Evolutionary conservation across 2,797 vertebrate species (phyloP), one percentile per base, ranked within the genome.

Genomic region (Clamator glandarius): DNA sequence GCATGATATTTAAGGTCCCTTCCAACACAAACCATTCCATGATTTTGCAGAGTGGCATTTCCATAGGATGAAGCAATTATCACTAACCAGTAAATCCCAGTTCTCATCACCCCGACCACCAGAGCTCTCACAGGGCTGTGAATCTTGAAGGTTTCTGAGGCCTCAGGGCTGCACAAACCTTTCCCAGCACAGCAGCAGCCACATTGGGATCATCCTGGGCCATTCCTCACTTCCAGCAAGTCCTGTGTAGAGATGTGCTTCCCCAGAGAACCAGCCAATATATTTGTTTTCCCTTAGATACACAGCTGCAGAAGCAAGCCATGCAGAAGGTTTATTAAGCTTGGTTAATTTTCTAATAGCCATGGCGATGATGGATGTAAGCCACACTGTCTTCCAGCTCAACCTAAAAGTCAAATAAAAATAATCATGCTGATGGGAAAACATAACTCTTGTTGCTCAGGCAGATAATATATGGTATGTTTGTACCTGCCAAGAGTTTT

Each of bases 311-410:
- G 94, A 4, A 83, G 64, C 33, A 52, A 89, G 42, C 76, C 58
- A 15, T 29, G 92, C 89, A 81, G 91, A 83, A 93, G 78, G 90
- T 87, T 92, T 81, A 87, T 95, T 78, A 90, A 95, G 91, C 91
- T 84, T 26, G 76, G 91, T 95, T 94, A 90, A 95, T 93, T 96
- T 91, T 90, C 96, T 92, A 92, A 92, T 85, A 86, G 91, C 84
- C 25, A 1, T 90, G 8, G 92, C 7, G 61, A 15, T 95, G 90
- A 95, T 90, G 80, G 95, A 92, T 93, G 89, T 12, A 46, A 84
- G 85, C 83, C 59, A 7, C 8, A 0, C 74, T 55, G 80, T 18
- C 90, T 96, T 88, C 88, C 88, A 83, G 93, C 86, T 92, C 59
- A 5, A 12, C 93, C 94, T 59, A 26, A n/a, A 87, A 95, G 92